Evolutionary conservation across 2,113 vertebrate species (phyloP).

Genomic region (Mesocricetus auratus): DNA sequence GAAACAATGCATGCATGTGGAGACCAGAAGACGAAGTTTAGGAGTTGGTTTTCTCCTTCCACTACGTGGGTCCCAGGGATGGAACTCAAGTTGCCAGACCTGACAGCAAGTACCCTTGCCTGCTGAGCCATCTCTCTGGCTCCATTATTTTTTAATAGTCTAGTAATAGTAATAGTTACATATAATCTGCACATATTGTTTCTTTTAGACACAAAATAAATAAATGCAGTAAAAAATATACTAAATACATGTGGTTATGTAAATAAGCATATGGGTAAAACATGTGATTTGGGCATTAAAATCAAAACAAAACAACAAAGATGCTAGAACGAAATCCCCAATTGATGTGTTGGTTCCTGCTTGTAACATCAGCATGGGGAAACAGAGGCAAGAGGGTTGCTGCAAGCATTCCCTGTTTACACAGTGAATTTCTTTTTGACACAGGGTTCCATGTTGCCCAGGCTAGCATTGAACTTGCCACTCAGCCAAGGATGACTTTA

Average conservation of each 20-base stretch:
- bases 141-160: too few relatives aligned
- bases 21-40: too few relatives aligned
- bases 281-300: background rate
- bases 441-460: background rate
- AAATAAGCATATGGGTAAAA: background rate
- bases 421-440: background rate
- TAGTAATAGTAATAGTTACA: too few relatives aligned
- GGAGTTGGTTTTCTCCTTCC: too few relatives aligned
- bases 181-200: too few relatives aligned
- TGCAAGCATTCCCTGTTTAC: background rate
- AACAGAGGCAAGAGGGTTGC: background rate
- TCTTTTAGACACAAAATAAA: background rate
- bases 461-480: background rate
- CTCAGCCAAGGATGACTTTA: background rate
- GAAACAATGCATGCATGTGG: background rate
- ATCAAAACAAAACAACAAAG: background rate
- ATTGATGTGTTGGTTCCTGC: background rate
- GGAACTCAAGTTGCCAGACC: too few relatives aligned
- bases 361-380: background rate
- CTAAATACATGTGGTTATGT: background rate
- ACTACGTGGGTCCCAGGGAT: too few relatives aligned
- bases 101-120: too few relatives aligned
- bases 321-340: background rate
- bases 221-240: background rate
- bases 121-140: too few relatives aligned